These are phyloP conservation scores for Thalpophila matura DNA, from an alignment of 2,888 invertebrate species.

Conservation along the genomic window DNA sequence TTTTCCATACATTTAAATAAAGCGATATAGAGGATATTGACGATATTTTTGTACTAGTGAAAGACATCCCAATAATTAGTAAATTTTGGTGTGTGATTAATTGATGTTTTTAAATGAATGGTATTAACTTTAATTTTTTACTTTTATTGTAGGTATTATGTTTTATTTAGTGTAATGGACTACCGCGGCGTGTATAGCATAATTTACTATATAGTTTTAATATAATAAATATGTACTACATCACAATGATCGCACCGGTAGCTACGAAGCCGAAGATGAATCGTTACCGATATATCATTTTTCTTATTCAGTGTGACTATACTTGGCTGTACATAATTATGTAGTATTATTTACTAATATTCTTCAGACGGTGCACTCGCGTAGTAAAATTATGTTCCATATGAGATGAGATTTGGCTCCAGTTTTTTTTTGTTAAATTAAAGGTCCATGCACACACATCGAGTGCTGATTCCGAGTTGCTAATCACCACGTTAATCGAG, in stretches of 20 bases:
- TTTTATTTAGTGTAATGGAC: conserved; percentile 64
- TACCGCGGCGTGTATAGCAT: conserved; percentile 70
- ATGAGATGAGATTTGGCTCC: conserved; percentile 38
- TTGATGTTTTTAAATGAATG: conserved; percentile 60
- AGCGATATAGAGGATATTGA: conserved; percentile 61
- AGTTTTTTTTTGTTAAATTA: conserved; percentile 46
- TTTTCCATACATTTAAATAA: conserved; percentile 60
- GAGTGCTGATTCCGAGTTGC: no score
- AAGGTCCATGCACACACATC: no score
- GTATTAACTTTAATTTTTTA: conserved; percentile 59
- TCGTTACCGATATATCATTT: conserved; percentile 77
- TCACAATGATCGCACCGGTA: conserved; percentile 72
- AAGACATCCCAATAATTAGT: conserved; percentile 76
- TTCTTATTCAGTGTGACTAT: conserved; percentile 60
- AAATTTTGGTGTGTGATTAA: conserved; percentile 63
- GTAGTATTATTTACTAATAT: conserved; percentile 57
- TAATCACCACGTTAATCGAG: no score
- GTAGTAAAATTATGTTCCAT: conserved; percentile 50
- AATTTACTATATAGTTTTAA: conserved; percentile 78
- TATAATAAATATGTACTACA: conserved; percentile 65
- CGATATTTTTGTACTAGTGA: conserved; percentile 87
- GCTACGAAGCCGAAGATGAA: conserved; percentile 74
- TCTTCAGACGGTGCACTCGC: conserved; percentile 35
- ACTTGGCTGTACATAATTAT: conserved; percentile 56
- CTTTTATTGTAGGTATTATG: conserved; percentile 61